Conservation (phyloP, 1,140 invertebrate genomes). For the Proales similis region DNA sequence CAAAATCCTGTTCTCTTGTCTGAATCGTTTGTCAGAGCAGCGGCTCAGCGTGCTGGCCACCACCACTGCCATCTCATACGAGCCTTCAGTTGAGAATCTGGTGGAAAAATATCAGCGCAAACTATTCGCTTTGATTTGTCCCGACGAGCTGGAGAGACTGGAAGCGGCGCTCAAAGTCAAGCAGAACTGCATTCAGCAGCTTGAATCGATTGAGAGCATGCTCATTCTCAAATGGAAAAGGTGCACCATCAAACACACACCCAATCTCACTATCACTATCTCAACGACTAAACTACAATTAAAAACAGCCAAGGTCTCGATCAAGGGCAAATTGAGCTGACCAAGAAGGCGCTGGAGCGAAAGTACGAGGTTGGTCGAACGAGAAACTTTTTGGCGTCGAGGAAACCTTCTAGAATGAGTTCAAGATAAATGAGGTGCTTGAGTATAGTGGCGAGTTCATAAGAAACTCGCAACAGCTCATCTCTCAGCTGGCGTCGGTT, state of each 20-base stretch:
- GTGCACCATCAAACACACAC: too few relatives aligned
- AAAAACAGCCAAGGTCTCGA: constrained; percentile 8
- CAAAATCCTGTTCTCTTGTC: constrained; percentile 6
- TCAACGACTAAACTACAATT: background rate
- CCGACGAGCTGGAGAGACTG: constrained; percentile 6
- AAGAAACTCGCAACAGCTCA: constrained; percentile 4
- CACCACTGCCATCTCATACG: constrained; percentile 10
- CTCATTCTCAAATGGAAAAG: constrained; percentile 33
- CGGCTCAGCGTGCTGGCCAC: background rate
- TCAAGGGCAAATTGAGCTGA: constrained; percentile 27
- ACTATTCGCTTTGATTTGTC: constrained; percentile 15
- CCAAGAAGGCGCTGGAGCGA: constrained; percentile 25
- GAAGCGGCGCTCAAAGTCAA: constrained; percentile 1
- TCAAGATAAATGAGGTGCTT: constrained; percentile 21
- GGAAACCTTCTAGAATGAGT: too few relatives aligned
- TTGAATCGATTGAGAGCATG: constrained; percentile 13
- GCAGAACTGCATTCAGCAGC: constrained; percentile 17
- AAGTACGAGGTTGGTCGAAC: too few relatives aligned
- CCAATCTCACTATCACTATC: background rate
- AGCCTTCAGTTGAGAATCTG: constrained; percentile 23
- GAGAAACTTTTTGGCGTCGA: too few relatives aligned
- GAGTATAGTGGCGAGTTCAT: constrained; percentile 30
- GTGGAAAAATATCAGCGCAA: constrained; percentile 25
- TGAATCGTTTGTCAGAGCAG: background rate
- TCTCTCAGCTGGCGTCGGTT: constrained; percentile 8